phyloP scores from a whole-genome alignment of 2,888 invertebrate genomes.

The Amiota communis region DNA sequence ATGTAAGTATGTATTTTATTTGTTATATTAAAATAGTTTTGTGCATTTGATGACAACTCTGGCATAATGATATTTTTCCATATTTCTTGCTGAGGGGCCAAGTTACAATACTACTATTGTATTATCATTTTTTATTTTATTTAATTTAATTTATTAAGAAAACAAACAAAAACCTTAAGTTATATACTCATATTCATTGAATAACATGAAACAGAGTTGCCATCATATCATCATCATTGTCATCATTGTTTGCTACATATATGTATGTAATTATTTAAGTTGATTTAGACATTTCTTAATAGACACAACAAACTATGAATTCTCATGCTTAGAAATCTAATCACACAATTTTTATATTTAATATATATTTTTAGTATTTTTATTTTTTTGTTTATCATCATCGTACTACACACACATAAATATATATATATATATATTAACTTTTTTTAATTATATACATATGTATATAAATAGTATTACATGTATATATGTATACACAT shows the following conservation, averaged over 20 bases:
- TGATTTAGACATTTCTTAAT: background rate
- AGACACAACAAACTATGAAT: conserved; percentile 15
- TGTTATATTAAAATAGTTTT: too few relatives aligned
- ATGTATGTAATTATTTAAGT: too few relatives aligned
- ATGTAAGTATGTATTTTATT: too few relatives aligned
- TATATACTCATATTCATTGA: too few relatives aligned
- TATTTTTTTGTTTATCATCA: conserved; percentile 30
- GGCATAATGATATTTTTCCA: background rate
- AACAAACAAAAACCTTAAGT: too few relatives aligned
- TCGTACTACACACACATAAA: conserved; percentile 17
- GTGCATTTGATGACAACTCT: conserved; percentile 19
- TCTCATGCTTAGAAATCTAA: conserved; percentile 22
- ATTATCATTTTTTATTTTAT: too few relatives aligned
- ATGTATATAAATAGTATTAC: conserved; percentile 9
- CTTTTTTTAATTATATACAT: conserved; percentile 26
- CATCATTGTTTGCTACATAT: background rate
- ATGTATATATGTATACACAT: conserved; percentile 32
- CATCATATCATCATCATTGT: background rate
- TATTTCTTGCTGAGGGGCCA: conserved; percentile 13
- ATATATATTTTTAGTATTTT: conserved; percentile 2
- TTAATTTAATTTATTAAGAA: too few relatives aligned
- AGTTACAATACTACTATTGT: too few relatives aligned
- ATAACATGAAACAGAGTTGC: conserved; percentile 5
- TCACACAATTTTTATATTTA: conserved; percentile 23
- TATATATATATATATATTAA: conserved; percentile 6